phyloP scores from a whole-genome alignment of 2,113 vertebrate genomes.

The Loxodonta africana region DNA sequence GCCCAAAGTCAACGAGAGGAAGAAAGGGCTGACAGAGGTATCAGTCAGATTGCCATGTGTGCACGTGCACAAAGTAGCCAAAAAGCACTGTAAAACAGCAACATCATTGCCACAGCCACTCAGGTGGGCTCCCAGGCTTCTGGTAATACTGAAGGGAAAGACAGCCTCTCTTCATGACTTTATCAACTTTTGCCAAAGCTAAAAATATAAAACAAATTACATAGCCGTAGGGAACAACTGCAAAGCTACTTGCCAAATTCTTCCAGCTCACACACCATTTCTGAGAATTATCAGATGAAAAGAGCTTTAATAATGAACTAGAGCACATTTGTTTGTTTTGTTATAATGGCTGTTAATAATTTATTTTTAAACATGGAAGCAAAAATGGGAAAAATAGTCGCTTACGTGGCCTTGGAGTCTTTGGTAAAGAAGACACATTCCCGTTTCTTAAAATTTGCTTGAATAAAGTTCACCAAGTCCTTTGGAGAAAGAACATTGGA shows the following conservation, averaged over 20 bases:
- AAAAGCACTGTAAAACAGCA: not conserved
- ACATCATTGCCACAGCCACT: not conserved
- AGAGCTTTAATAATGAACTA: not conserved
- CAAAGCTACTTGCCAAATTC: not conserved
- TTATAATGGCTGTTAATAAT: not conserved
- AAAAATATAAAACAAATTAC: not conserved
- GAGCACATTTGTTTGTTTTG: not conserved
- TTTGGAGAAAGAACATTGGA: conserved; percentile 75
- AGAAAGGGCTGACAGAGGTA: not conserved
- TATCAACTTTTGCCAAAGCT: not conserved
- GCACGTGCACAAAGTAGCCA: accelerated
- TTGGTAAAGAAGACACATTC: conserved; percentile 91
- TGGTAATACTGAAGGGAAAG: not conserved
- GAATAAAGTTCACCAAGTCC: conserved; percentile 90
- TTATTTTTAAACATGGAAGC: not conserved
- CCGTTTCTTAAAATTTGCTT: conserved; percentile 92
- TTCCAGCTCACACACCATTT: not conserved
- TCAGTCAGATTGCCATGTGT: accelerated
- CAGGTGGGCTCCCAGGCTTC: accelerated
- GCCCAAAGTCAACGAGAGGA: not conserved
- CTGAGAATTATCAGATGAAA: conserved; percentile 6
- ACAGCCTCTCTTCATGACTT: not conserved
- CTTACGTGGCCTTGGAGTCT: conserved; percentile 90
- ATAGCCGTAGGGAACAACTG: not conserved
- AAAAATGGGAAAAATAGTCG: not conserved